A percentile compares a stretch with the other conserved stretches of the same genome.
Evolutionary conservation across 2,113 vertebrate species (phyloP).

Genomic region (Malaclemys terrapin): DNA sequence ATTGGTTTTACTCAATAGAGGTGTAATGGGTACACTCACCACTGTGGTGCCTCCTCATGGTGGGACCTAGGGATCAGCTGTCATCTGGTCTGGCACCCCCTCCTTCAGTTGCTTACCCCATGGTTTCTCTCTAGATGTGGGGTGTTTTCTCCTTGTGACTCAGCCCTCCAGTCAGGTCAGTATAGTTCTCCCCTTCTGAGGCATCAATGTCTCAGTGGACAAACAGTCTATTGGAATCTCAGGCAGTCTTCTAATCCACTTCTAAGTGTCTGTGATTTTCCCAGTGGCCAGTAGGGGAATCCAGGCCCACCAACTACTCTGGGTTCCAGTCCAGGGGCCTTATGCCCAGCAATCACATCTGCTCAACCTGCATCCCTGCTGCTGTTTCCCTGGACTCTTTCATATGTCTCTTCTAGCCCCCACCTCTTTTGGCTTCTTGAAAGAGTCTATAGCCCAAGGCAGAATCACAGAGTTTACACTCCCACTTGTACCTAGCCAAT

Average conservation of each 20-base stretch:
- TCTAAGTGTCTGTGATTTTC: not conserved
- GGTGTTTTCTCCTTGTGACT: not conserved
- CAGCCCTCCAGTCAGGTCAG: not conserved
- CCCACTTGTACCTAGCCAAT: not conserved
- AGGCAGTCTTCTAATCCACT: not conserved
- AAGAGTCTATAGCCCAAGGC: not conserved
- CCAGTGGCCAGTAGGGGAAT: not conserved
- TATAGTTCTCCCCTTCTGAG: not conserved
- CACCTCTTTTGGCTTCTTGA: not conserved
- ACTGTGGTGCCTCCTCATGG: not conserved
- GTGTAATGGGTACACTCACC: not conserved
- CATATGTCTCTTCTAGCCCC: not conserved
- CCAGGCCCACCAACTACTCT: not conserved
- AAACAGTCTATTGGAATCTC: not conserved
- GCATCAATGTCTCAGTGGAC: not conserved
- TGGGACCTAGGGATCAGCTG: not conserved
- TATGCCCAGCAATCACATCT: not conserved
- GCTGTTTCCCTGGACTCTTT: not conserved
- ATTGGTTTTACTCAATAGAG: not conserved
- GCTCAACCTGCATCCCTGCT: not conserved
- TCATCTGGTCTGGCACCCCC: not conserved
- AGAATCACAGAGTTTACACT: not conserved
- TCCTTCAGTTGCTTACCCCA: not conserved
- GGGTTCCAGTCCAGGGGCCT: not conserved
- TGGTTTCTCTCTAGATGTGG: not conserved